phyloP scores from a whole-genome alignment of 2,113 vertebrate genomes.

The Entomyzon cyanotis region DNA sequence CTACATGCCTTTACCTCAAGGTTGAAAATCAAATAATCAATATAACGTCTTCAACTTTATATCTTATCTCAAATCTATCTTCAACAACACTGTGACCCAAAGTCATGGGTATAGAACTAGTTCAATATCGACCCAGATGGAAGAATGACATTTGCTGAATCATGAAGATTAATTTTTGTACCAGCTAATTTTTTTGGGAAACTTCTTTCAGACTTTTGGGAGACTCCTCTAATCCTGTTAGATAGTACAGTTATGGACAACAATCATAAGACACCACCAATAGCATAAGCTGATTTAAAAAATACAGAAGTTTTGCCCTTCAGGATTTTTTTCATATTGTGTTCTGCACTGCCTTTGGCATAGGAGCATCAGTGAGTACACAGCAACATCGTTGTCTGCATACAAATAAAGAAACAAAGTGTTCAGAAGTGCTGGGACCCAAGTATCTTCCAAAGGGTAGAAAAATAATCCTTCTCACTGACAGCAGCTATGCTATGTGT shows the following conservation, averaged over 20 bases:
- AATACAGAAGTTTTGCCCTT: not conserved
- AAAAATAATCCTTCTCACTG: not conserved
- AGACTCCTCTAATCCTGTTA: not conserved
- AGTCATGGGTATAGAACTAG: not conserved
- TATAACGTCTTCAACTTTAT: not conserved
- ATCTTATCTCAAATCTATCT: slow-evolving; percentile 45
- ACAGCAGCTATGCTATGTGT: not conserved
- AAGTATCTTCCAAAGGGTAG: not conserved
- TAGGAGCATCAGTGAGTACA: not conserved
- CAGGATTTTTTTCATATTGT: not conserved
- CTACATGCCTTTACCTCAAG: not conserved
- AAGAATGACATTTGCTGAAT: not conserved
- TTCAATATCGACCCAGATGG: not conserved
- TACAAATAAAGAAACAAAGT: not conserved
- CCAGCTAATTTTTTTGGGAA: not conserved
- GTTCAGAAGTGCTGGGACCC: not conserved
- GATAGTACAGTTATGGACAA: not conserved
- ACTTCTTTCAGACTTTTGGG: not conserved
- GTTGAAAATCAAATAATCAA: slow-evolving; percentile 43
- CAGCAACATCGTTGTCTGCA: not conserved
- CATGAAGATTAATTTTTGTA: not conserved
- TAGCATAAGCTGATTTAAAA: not conserved
- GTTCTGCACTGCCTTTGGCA: not conserved
- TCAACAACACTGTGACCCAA: not conserved
- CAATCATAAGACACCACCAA: not conserved